These are phyloP conservation scores for Micrastur ruficollis DNA, from an alignment of 2,797 vertebrate species.

Conservation along the genomic window DNA sequence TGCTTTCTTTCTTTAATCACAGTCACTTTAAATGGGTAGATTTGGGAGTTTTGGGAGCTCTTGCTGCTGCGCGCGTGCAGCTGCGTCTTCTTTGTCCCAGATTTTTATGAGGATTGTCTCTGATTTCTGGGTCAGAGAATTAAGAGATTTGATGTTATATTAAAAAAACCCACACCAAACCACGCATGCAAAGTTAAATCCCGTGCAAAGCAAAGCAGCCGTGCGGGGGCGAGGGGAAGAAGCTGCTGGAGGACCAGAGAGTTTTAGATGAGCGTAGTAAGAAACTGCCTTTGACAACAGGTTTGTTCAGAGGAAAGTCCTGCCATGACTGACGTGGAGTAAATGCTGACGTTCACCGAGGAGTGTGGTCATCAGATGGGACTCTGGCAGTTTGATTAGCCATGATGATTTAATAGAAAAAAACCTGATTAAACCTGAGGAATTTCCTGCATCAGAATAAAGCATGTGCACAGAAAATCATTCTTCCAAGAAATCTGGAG, in stretches of 20 bases:
- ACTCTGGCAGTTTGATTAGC: background rate
- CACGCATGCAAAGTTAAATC: constrained; percentile 25
- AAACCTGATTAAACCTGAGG: background rate
- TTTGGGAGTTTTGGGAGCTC: background rate
- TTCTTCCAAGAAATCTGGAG: background rate
- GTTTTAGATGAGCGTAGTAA: background rate
- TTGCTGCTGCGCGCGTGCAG: background rate
- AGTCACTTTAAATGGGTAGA: constrained; percentile 38
- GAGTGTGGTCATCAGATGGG: background rate
- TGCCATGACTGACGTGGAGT: background rate
- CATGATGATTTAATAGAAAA: background rate
- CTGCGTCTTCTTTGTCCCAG: constrained; percentile 38
- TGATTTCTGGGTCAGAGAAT: constrained; percentile 70
- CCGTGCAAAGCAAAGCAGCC: constrained; percentile 1
- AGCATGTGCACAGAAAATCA: background rate
- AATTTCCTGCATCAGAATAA: background rate
- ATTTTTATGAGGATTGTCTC: constrained; percentile 64
- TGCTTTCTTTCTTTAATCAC: constrained; percentile 50
- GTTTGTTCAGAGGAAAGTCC: background rate
- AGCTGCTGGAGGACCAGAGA: background rate
- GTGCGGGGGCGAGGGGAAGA: background rate
- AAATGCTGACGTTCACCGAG: rapidly evolving
- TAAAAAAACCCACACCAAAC: constrained; percentile 7
- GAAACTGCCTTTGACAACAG: background rate
- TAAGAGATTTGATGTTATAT: constrained; percentile 66